Evolutionary conservation across 2,797 vertebrate genomes (phyloP).

Genomic region (Mormyrus proboscirostris): DNA sequence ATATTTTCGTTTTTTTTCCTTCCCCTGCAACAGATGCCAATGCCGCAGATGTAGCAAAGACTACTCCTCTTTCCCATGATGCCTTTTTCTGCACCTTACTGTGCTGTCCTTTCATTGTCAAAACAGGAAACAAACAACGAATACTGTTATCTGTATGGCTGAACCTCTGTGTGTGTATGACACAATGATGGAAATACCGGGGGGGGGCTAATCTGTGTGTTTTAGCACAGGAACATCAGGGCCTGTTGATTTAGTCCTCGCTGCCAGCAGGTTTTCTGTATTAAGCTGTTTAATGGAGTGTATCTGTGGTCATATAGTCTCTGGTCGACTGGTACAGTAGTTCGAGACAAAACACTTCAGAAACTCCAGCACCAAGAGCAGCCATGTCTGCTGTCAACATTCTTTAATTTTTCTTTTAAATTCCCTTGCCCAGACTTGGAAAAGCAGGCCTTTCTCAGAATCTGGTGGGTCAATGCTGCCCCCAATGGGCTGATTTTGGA

Average conservation of each 20-base stretch:
- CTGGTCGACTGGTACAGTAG: background rate
- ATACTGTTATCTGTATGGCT: background rate
- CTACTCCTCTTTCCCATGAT: background rate
- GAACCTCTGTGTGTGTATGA: background rate
- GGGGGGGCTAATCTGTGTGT: background rate
- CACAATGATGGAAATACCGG: background rate
- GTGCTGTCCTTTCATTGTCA: background rate
- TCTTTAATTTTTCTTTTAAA: constrained; percentile 81
- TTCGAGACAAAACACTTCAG: constrained; percentile 32
- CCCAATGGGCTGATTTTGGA: constrained; percentile 57
- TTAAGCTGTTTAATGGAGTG: background rate
- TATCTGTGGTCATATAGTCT: background rate
- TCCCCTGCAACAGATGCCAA: background rate
- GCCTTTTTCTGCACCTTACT: background rate
- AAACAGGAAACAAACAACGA: background rate
- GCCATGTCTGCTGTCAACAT: constrained; percentile 76
- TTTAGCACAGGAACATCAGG: background rate
- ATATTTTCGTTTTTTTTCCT: background rate
- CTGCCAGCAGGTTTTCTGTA: background rate
- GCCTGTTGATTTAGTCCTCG: background rate
- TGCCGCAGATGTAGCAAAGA: background rate
- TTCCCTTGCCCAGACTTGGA: constrained; percentile 63
- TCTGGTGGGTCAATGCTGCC: constrained; percentile 67
- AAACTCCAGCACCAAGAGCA: constrained; percentile 50
- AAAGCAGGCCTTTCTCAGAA: constrained; percentile 60